Evolutionary conservation across 2,888 invertebrate genomes (phyloP).

Genomic region (Pristionchus fissidentatus): DNA sequence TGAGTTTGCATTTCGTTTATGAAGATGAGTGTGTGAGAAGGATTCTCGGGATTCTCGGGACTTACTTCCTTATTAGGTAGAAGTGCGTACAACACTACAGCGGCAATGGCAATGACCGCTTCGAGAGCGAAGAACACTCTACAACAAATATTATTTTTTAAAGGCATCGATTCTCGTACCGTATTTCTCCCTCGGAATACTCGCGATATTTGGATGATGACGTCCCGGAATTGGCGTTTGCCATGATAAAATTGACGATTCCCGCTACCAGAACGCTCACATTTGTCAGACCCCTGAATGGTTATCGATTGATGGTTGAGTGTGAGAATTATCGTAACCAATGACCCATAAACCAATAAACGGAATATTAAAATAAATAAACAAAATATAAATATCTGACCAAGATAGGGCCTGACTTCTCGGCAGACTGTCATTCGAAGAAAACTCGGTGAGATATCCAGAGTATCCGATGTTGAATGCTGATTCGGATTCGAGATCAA

Average conservation of each 20-base stretch:
- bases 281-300: constrained; percentile 12
- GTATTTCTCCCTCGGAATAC: constrained; percentile 37
- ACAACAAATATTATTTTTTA: neutral
- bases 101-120: neutral
- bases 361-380: no score
- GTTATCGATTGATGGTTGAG: neutral
- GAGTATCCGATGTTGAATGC: constrained; percentile 43
- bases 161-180: neutral
- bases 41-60: no score
- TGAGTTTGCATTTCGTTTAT: no score
- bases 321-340: no score
- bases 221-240: neutral
- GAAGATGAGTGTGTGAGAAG: no score
- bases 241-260: constrained; percentile 18
- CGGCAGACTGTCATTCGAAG: neutral
- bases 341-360: no score
- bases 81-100: neutral
- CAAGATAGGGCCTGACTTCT: constrained; percentile 40
- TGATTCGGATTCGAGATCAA: neutral
- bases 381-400: neutral
- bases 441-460: constrained; percentile 42
- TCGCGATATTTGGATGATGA: constrained; percentile 33
- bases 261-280: constrained; percentile 26
- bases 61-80: constrained; percentile 2
- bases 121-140: constrained; percentile 22